Conservation (phyloP, 2,797 vertebrate species). For the Salmo trutta region DNA sequence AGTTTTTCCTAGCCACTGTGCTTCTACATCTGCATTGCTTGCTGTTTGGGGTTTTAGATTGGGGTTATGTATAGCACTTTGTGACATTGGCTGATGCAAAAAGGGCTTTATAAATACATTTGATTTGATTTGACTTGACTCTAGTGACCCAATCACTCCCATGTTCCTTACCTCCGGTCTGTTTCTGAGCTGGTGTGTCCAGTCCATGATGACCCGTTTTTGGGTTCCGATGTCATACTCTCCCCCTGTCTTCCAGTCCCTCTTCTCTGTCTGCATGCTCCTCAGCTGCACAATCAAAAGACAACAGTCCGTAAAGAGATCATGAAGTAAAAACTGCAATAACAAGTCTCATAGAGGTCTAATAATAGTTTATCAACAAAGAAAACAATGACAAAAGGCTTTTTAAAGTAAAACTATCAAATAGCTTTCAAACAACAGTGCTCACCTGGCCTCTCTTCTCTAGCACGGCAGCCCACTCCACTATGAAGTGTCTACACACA, state of each 20-base stretch:
- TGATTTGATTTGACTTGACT: neutral
- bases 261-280: constrained; percentile 55
- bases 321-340: neutral
- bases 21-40: no score
- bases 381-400: neutral
- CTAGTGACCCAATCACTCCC: neutral
- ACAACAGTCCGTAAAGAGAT: neutral
- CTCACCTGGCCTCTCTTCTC: constrained; percentile 67
- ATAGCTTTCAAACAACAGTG: neutral
- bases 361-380: neutral
- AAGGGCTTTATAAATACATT: no score
- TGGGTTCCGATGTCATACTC: constrained; percentile 71
- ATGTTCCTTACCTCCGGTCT: constrained; percentile 62
- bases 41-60: no score
- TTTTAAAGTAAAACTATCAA: no score
- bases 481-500: constrained; percentile 73
- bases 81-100: no score
- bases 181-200: constrained; percentile 70
- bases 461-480: constrained; percentile 71
- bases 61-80: no score
- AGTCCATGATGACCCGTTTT: constrained; percentile 76
- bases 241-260: constrained; percentile 72
- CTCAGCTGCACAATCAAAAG: constrained; percentile 48
- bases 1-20: no score
- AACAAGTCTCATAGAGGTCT: neutral